phyloP scores from a whole-genome alignment of 2,888 invertebrate species.

The Rotaria sp. region DNA sequence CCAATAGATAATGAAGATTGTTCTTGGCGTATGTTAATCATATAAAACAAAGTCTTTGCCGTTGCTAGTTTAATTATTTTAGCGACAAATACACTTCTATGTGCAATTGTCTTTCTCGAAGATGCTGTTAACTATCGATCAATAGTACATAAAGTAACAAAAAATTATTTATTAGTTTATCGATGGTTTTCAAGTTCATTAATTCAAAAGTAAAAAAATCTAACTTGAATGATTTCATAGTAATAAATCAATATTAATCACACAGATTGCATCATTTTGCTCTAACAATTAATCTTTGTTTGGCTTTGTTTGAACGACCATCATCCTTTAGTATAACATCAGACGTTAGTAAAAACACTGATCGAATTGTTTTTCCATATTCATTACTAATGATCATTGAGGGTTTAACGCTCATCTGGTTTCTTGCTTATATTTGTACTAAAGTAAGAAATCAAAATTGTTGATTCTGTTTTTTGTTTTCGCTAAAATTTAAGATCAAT shows the following conservation, averaged over 20 bases:
- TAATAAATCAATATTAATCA: background rate
- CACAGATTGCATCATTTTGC: background rate
- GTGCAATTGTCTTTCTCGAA: background rate
- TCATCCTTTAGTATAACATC: conserved; percentile 9
- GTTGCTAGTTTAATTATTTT: background rate
- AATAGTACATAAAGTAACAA: background rate
- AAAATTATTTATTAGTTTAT: background rate
- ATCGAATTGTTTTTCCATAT: background rate
- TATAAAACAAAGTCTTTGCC: background rate
- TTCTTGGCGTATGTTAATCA: background rate
- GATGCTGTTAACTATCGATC: conserved; percentile 15
- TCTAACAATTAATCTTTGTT: conserved; percentile 10
- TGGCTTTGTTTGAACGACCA: background rate
- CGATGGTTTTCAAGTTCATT: background rate
- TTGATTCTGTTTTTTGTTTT: background rate
- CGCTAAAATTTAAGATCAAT: background rate
- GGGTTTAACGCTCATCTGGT: background rate
- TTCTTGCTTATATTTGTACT: background rate
- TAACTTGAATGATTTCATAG: background rate
- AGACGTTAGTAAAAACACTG: background rate
- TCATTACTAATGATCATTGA: background rate
- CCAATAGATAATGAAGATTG: background rate
- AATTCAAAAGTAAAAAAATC: background rate
- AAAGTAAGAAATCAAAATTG: background rate
- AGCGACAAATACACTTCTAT: background rate